These are phyloP conservation scores for Camelus dromedarius DNA, from an alignment of 2,113 vertebrate genomes.

Conservation along the genomic window DNA sequence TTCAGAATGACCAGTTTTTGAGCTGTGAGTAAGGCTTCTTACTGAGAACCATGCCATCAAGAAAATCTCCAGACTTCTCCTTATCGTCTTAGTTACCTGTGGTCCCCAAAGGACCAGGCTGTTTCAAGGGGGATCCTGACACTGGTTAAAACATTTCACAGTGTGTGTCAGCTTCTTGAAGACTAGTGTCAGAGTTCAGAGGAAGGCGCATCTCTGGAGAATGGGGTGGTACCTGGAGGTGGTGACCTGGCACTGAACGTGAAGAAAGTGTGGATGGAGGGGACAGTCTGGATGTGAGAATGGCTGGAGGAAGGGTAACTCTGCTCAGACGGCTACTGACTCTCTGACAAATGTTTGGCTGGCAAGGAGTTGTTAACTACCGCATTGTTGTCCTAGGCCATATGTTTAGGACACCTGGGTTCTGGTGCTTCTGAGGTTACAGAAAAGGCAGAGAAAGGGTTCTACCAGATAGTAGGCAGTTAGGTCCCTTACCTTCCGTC, in stretches of 20 bases:
- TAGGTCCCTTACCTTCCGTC: background rate
- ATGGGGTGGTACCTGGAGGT: background rate
- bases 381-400: background rate
- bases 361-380: background rate
- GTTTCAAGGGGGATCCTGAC: background rate
- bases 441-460: background rate
- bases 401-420: background rate
- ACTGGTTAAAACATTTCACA: background rate
- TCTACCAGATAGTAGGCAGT: background rate
- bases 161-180: background rate
- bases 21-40: background rate
- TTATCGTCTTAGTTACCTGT: background rate
- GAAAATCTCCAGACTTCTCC: background rate
- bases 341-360: background rate
- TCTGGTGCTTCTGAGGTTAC: background rate
- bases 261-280: background rate
- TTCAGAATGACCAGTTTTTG: background rate
- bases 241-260: background rate
- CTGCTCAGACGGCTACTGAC: background rate
- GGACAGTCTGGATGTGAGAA: background rate
- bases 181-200: background rate
- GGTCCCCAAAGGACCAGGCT: background rate
- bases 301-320: background rate
- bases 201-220: background rate
- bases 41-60: background rate